These are phyloP conservation scores for Sigmodon hispidus DNA, from an alignment of 2,113 vertebrate genomes.

Conservation along the genomic window DNA sequence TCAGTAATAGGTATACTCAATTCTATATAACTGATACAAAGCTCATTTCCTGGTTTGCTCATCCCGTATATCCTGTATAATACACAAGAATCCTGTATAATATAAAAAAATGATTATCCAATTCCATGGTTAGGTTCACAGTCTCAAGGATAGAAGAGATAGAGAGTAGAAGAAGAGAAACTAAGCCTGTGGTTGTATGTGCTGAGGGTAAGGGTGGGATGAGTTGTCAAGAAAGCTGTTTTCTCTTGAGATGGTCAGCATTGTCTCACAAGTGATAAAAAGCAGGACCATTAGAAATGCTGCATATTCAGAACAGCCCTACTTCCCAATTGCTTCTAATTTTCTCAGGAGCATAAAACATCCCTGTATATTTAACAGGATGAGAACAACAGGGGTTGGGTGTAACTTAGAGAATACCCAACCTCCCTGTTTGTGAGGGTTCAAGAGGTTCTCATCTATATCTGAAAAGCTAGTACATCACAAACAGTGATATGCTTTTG, in stretches of 20 bases:
- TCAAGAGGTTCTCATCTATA: background rate
- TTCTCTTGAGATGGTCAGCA: background rate
- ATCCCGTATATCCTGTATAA: background rate
- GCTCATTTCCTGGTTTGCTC: background rate
- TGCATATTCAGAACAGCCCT: background rate
- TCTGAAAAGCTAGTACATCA: conserved; percentile 2
- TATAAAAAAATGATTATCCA: background rate
- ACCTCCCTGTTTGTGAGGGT: background rate
- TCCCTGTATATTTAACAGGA: background rate
- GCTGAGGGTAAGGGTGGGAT: background rate
- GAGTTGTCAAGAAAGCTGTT: background rate
- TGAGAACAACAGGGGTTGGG: background rate
- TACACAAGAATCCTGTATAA: too few relatives aligned
- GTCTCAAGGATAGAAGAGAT: background rate
- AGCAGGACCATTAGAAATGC: background rate
- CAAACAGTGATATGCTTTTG: background rate
- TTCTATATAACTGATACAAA: background rate
- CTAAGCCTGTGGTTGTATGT: background rate
- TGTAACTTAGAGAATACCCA: background rate
- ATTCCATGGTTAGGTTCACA: background rate
- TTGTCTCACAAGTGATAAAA: background rate
- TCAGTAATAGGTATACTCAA: background rate
- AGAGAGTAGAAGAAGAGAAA: background rate
- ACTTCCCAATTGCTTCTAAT: background rate
- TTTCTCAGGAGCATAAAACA: background rate